phyloP scores from a whole-genome alignment of 2,888 invertebrate genomes.

The Ormyrus labotus region DNA sequence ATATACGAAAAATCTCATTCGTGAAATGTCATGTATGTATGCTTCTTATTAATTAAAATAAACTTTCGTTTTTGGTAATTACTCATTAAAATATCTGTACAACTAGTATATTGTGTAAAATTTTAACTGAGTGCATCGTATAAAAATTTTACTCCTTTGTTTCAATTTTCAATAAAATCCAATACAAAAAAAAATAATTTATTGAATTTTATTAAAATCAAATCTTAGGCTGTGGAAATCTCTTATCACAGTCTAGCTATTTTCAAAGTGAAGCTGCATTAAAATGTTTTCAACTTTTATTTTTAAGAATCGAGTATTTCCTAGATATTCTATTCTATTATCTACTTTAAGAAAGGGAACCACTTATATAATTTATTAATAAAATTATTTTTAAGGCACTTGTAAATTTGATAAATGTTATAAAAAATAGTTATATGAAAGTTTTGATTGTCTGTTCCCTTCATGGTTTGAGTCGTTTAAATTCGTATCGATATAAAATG shows the following conservation, averaged over 20 bases:
- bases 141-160: not conserved
- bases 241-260: conserved; percentile 41
- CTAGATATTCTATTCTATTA: not conserved
- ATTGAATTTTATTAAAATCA: conserved; percentile 7
- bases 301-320: conserved; percentile 30
- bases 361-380: not conserved
- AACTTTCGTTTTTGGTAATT: conserved; percentile 41
- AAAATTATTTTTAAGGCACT: conserved; percentile 33
- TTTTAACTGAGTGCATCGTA: not conserved
- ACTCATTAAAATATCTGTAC: conserved; percentile 2
- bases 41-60: conserved; percentile 15
- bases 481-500: conserved; percentile 10
- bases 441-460: conserved; percentile 13
- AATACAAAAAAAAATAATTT: conserved; percentile 2
- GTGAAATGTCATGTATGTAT: conserved; percentile 8
- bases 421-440: conserved; percentile 17
- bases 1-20: not conserved
- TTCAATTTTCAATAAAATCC: conserved; percentile 5
- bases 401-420: not conserved
- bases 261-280: conserved; percentile 12
- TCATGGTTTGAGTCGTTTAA: not conserved
- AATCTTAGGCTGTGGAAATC: conserved; percentile 5
- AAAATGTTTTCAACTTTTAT: not conserved
- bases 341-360: not conserved
- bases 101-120: not conserved